Evolutionary conservation across 2,797 vertebrate species (phyloP).

Genomic region (Scleropages formosus): DNA sequence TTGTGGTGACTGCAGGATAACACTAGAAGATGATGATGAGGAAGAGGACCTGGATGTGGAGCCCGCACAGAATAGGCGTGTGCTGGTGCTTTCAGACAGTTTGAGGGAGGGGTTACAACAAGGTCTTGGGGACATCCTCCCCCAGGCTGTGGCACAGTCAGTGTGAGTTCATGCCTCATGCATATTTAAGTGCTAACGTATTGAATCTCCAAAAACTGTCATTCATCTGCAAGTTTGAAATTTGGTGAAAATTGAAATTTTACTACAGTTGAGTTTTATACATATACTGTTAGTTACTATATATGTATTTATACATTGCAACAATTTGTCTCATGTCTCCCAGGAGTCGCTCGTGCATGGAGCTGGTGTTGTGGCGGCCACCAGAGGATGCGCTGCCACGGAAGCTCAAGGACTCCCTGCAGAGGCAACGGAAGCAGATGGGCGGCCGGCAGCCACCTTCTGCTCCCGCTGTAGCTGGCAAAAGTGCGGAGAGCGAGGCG

Average conservation of each 20-base stretch:
- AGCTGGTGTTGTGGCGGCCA: conserved; percentile 77
- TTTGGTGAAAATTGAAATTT: too few species aligned
- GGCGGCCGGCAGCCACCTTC: conserved; percentile 51
- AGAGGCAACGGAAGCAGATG: conserved; percentile 67
- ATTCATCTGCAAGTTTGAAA: too few species aligned
- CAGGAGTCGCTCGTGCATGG: conserved; percentile 78
- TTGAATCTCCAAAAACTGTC: background rate
- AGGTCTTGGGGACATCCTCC: conserved; percentile 72
- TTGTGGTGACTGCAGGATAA: conserved; percentile 62
- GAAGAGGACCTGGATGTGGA: conserved; percentile 72
- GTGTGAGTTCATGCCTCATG: conserved; percentile 59
- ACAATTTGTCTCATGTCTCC: background rate
- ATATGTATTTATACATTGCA: background rate
- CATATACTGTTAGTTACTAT: background rate
- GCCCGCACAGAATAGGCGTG: conserved; percentile 64
- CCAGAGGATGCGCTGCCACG: conserved; percentile 67
- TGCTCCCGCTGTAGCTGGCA: conserved; percentile 46
- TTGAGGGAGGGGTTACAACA: conserved; percentile 73
- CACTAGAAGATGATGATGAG: conserved; percentile 73
- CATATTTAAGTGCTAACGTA: background rate
- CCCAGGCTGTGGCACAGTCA: conserved; percentile 73
- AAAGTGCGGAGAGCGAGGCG: conserved; percentile 47
- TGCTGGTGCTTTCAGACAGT: conserved; percentile 76
- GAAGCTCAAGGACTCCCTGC: conserved; percentile 64
- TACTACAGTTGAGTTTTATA: background rate